Base-by-base conservation (phyloP, 2,113 vertebrate species). In the Thalassoma bifasciatum region DNA sequence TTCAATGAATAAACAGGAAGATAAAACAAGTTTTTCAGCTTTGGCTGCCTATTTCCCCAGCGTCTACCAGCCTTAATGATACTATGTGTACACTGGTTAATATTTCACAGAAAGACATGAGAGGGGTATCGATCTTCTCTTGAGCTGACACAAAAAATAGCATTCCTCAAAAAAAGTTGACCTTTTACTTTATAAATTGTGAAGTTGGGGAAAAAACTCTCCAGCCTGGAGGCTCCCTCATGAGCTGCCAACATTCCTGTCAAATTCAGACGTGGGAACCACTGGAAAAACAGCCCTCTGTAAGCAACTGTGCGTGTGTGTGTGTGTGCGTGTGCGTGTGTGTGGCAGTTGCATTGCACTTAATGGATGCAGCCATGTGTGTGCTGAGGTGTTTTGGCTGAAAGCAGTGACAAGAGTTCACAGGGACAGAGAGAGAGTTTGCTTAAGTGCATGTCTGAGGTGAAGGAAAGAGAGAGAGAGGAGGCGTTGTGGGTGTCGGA, bases 201-300 rank as follows among this genome's bases (percentile, higher is more conserved):
- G 47, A 51, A 40, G 42, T 19, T 1, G 17, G 8, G 13, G 60
- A 49, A 34, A 53, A 30, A n/a, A 54, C 36, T 36, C 17, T 30
- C 67, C 52, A 52, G 76, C 40, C 63, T 58, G 2, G 10, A 83
- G 74, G 65, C 80, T 90, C 72, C 83, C 79, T 52, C 34, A 66
- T 52, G 81, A 65, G 68, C 81, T 80, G 81, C 78, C 56, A 86
- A 86, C 91, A 88, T 88, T 92, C 82, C 84, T 86, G 82, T 84
- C 38, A 77, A 77, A 91, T 53, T 73, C 84, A 85, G 82, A 87
- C 77, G 0, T 86, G 85, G 83, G 85, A 92, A 90, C 79, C 49
- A 52, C 66, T 74, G 70, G 67, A 79, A 86, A 89, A 87, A 70
- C 56, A 65, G 46, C 61, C 34, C 60, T 72, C 16, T 69, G 59